Evolutionary conservation across 2,888 invertebrate genomes (phyloP).

Genomic region (Pterostichus niger): DNA sequence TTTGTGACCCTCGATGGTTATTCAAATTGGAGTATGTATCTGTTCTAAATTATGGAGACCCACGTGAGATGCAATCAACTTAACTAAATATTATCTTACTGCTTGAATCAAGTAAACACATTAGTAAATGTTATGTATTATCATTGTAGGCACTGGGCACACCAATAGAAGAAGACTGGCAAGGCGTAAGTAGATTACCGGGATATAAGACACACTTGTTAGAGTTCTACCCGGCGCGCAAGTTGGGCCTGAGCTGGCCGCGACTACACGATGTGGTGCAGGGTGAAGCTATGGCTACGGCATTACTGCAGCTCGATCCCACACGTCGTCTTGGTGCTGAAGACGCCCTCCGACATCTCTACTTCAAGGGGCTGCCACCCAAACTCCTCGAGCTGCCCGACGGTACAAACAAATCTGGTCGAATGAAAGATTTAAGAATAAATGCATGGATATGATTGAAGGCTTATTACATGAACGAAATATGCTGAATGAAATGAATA

Average conservation of each 20-base stretch:
- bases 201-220: constrained; percentile 90
- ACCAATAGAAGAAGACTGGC: constrained; percentile 96
- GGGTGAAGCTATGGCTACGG: constrained; percentile 92
- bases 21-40: no score
- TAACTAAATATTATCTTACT: no score
- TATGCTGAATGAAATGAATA: no score
- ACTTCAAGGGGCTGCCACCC: constrained; percentile 94
- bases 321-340: constrained; percentile 91
- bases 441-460: no score
- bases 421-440: no score
- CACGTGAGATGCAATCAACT: no score
- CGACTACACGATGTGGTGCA: constrained; percentile 93
- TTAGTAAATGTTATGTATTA: no score
- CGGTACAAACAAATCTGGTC: constrained; percentile 80
- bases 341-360: constrained; percentile 91
- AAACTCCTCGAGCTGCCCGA: constrained; percentile 95
- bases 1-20: no score
- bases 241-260: constrained; percentile 92
- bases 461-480: no score
- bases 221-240: constrained; percentile 86
- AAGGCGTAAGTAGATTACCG: constrained; percentile 91
- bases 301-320: constrained; percentile 93
- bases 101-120: no score
- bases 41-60: no score
- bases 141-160: constrained; percentile 90